Evolutionary conservation across 2,797 vertebrate genomes (phyloP).

Genomic region (Leontocebus nigricollis): DNA sequence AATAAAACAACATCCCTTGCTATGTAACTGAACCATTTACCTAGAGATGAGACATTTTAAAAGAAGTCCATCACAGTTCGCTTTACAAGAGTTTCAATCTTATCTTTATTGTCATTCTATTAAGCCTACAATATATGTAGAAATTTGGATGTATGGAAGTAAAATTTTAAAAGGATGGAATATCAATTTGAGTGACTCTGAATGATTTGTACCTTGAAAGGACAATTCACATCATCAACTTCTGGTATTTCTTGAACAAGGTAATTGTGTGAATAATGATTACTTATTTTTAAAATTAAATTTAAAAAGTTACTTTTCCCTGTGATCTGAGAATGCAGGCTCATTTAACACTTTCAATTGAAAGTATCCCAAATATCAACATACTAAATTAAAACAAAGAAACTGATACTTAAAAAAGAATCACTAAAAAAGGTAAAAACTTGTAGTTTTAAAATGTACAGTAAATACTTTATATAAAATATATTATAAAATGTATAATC

Average conservation of each 20-base stretch:
- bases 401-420: not conserved
- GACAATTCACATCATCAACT: not conserved
- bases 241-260: not conserved
- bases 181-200: not conserved
- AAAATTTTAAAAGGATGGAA: not conserved
- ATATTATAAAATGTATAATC: not conserved
- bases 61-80: not conserved
- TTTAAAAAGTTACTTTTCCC: not conserved
- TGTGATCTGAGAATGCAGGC: not conserved
- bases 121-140: not conserved
- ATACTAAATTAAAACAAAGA: not conserved
- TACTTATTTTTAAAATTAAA: slow-evolving; percentile 18
- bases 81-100: not conserved
- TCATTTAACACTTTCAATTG: not conserved
- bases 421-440: not conserved
- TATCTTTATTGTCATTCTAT: not conserved
- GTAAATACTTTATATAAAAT: not conserved
- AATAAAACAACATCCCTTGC: not conserved
- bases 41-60: not conserved
- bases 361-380: not conserved
- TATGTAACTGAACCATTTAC: not conserved
- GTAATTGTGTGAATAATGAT: not conserved
- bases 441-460: not conserved
- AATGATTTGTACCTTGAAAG: not conserved
- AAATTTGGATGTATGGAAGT: not conserved